Conservation (phyloP, 2,797 vertebrate genomes). For the Cichlasoma orientale region DNA sequence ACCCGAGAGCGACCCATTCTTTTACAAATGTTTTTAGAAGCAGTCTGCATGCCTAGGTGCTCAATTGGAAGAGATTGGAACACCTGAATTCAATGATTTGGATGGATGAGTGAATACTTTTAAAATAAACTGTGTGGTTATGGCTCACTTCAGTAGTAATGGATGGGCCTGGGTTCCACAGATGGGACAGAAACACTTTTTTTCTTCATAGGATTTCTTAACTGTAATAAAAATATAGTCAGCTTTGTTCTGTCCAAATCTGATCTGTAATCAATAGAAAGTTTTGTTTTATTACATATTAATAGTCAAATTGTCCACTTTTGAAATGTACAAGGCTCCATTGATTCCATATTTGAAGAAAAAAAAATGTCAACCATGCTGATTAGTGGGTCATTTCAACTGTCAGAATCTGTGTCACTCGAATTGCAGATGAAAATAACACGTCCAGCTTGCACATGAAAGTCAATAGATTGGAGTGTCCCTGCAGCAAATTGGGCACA, state of each 20-base stretch:
- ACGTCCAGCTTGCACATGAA: neutral
- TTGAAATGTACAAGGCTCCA: neutral
- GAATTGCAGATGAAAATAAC: neutral
- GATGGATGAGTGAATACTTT: no score
- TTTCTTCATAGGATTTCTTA: neutral
- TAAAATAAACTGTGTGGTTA: neutral
- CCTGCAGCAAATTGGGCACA: neutral
- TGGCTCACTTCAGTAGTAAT: neutral
- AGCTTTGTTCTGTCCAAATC: no score
- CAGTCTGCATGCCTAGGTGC: no score
- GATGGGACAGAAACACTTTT: neutral
- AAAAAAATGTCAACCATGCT: neutral
- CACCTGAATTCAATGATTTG: no score
- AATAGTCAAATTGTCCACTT: neutral
- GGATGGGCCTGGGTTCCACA: neutral
- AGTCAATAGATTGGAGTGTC: neutral
- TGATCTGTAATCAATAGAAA: no score
- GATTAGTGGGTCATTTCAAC: neutral
- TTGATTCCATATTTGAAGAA: neutral
- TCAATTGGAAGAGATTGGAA: no score
- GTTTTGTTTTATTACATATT: no score
- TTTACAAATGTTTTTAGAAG: no score
- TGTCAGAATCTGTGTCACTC: neutral
- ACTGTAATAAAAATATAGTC: no score
- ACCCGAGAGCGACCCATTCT: no score